Evolutionary conservation across 1,140 invertebrate species (phyloP).

Genomic region (Calephelis nemesis): DNA sequence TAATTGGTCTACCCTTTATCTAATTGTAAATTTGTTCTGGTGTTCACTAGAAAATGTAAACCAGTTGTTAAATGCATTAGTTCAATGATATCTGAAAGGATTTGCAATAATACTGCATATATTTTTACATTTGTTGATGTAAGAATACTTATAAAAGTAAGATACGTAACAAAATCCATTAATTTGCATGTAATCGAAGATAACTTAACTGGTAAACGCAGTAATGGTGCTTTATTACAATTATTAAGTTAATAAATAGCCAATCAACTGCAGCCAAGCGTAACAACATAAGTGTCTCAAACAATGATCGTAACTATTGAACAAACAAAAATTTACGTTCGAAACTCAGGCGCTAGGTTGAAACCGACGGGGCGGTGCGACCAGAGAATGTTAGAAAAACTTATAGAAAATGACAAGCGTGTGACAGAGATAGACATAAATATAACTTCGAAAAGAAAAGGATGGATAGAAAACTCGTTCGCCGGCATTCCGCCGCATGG

Average conservation of each 20-base stretch:
- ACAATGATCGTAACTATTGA: slow-evolving; percentile 71
- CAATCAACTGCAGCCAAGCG: slow-evolving; percentile 50
- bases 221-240: slow-evolving; percentile 61
- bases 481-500: slow-evolving; percentile 74
- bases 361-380: slow-evolving; percentile 64
- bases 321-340: slow-evolving; percentile 70
- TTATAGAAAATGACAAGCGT: slow-evolving; percentile 78
- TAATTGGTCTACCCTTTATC: slow-evolving; percentile 31
- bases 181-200: slow-evolving; percentile 4
- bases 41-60: slow-evolving; percentile 11
- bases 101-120: slow-evolving; percentile 1
- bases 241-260: slow-evolving; percentile 59
- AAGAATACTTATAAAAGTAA: no score
- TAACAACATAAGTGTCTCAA: slow-evolving; percentile 69
- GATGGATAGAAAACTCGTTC: slow-evolving; percentile 73
- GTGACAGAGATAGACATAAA: slow-evolving; percentile 63
- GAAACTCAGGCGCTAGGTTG: slow-evolving; percentile 61
- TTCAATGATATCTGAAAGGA: slow-evolving; percentile 20
- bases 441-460: slow-evolving; percentile 59
- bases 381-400: slow-evolving; percentile 76
- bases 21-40: slow-evolving; percentile 19
- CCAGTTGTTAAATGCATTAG: slow-evolving; percentile 29
- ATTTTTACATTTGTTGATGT: background rate
- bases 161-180: no score
- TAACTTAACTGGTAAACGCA: slow-evolving; percentile 34